Evolutionary conservation across 2,888 invertebrate genomes (phyloP), one percentile per base, ranked within the genome.

Genomic region (Latrodectus hesperus): DNA sequence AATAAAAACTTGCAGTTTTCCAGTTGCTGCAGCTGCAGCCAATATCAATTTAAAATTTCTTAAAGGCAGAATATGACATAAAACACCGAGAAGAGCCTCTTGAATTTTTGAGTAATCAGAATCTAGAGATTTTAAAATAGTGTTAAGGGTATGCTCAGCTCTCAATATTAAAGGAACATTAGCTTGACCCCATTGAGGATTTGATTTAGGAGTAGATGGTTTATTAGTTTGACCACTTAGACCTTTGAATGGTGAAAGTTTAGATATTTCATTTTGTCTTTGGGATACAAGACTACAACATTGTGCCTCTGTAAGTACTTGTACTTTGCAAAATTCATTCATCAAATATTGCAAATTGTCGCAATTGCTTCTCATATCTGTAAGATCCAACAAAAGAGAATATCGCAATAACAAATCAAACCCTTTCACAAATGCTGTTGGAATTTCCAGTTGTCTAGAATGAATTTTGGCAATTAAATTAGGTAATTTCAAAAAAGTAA

Each of bases 11-110:
- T 96, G 96, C 49, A 98, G 93, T 91, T 97, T 96, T 0, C 98
- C 98, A 92, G 97, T 97, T 0, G 98, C 97, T 3, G 97, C 96
- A 12, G 98, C 98, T 8, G 98, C 98, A 0, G 97, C 96, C 0
- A 98, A 93, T 90, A 98, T 97, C 12, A 98, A 93, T 91, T 98
- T 98, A 90, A 98, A 95, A 91, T 96, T 98, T 91, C 97, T 97
- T 9, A 97, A 97, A 9, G 96, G 95, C 83, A 98, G 94, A 90
- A 98, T 96, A 93, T 97, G 97, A 91, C 96, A 96, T 9, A 98
- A 93, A 93, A 98, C 96, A 79, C 95, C 95, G 89, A 97, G 94
- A 81, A 97, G 93, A 4, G 96, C 95, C 90, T 98, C 98, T 93
- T 94, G 94, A 89, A 96, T 97, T 94, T 98, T 98, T 89, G 95